phyloP scores from a whole-genome alignment of 2,113 vertebrate genomes.

The Formicarius rufipectus region DNA sequence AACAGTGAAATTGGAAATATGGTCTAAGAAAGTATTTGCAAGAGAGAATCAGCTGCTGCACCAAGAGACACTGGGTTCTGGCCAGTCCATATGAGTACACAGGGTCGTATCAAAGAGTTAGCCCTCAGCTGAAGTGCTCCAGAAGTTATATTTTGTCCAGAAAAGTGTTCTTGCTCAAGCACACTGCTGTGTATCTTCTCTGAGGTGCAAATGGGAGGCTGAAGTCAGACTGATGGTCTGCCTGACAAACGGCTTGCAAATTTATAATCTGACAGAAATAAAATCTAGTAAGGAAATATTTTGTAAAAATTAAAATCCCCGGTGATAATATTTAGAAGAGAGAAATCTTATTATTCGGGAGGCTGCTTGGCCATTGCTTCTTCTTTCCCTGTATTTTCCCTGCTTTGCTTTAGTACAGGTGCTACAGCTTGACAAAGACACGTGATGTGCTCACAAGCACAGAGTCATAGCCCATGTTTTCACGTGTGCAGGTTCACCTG shows the following conservation, averaged over 20 bases:
- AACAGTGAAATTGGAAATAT: background rate
- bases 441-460: fast-evolving
- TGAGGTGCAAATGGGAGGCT: background rate
- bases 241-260: background rate
- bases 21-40: background rate
- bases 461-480: background rate
- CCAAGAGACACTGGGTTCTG: background rate
- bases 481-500: background rate
- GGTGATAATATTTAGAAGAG: background rate
- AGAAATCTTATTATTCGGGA: background rate
- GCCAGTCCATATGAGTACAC: background rate
- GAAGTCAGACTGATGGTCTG: background rate
- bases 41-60: background rate
- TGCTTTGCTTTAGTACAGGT: background rate
- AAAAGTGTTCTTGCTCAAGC: background rate
- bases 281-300: background rate
- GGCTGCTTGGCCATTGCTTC: fast-evolving
- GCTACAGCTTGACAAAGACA: background rate
- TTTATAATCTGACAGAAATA: background rate
- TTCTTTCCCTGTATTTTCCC: background rate
- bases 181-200: background rate
- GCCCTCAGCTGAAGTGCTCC: background rate
- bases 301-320: background rate
- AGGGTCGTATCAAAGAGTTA: background rate
- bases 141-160: background rate